These are phyloP conservation scores for Hermetia illucens DNA, from an alignment of 1,140 invertebrate species.

Conservation along the genomic window DNA sequence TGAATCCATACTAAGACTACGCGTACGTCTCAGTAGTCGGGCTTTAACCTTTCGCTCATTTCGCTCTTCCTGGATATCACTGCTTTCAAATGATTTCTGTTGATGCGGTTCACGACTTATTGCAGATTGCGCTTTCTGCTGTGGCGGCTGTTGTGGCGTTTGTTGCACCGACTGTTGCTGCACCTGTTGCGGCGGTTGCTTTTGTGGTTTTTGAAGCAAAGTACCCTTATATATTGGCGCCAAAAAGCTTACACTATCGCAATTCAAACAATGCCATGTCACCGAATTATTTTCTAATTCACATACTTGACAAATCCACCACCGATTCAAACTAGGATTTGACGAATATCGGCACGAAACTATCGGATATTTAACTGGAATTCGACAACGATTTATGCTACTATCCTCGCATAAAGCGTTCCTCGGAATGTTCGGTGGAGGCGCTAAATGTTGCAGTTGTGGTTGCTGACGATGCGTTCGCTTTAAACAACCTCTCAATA, in stretches of 20 bases:
- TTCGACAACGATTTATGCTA: background rate
- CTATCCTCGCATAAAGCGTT: no score
- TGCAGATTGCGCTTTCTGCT: constrained; percentile 7
- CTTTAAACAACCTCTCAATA: constrained; percentile 25
- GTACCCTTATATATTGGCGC: constrained; percentile 29
- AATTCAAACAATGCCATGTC: constrained; percentile 29
- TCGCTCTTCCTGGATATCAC: background rate
- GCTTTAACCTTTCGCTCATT: constrained; percentile 7
- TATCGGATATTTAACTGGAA: background rate
- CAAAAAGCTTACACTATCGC: constrained; percentile 27
- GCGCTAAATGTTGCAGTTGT: constrained; percentile 18
- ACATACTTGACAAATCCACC: constrained; percentile 25
- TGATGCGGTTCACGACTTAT: constrained; percentile 17
- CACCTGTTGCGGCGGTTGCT: constrained; percentile 6
- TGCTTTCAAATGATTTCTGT: constrained; percentile 10
- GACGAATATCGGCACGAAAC: constrained; percentile 18
- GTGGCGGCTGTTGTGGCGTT: constrained; percentile 8
- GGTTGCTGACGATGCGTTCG: constrained; percentile 24
- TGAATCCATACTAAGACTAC: constrained; percentile 23
- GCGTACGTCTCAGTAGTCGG: constrained; percentile 17
- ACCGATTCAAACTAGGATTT: constrained; percentile 25
- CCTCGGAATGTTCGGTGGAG: no score
- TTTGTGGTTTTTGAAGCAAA: constrained; percentile 6
- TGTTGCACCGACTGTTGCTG: constrained; percentile 8
- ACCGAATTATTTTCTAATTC: constrained; percentile 26